Conservation (phyloP, 2,113 vertebrate species). For the Oxyura jamaicensis region DNA sequence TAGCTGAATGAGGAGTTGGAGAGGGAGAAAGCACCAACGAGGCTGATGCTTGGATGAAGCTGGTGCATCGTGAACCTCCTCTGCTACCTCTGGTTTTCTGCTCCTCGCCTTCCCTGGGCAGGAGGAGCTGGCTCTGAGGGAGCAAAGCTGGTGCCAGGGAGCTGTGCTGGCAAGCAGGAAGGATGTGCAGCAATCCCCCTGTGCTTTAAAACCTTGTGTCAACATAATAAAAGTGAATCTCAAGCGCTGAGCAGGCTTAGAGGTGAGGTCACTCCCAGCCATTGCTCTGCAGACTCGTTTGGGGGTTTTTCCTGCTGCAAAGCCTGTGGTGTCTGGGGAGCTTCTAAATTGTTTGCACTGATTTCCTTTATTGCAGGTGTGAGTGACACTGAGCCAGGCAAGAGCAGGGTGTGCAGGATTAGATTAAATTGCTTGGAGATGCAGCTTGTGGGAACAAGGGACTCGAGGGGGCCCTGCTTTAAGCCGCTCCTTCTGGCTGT, state of each 20-base stretch:
- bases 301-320: background rate
- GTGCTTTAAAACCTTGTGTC: background rate
- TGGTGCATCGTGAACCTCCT: background rate
- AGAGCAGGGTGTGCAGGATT: background rate
- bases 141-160: background rate
- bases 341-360: background rate
- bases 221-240: background rate
- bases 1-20: background rate
- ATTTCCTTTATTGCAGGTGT: background rate
- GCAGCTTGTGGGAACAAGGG: background rate
- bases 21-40: background rate
- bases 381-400: background rate
- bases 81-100: background rate
- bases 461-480: background rate
- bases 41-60: background rate
- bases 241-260: background rate
- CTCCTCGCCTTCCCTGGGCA: background rate
- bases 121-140: background rate
- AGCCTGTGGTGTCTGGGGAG: background rate
- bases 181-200: fast-evolving
- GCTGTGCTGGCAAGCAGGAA: background rate
- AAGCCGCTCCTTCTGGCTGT: background rate
- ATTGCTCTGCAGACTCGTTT: background rate
- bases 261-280: background rate
- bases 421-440: background rate